phyloP scores from a whole-genome alignment of 2,113 vertebrate species.

The Ophthalmolycus amberensis region DNA sequence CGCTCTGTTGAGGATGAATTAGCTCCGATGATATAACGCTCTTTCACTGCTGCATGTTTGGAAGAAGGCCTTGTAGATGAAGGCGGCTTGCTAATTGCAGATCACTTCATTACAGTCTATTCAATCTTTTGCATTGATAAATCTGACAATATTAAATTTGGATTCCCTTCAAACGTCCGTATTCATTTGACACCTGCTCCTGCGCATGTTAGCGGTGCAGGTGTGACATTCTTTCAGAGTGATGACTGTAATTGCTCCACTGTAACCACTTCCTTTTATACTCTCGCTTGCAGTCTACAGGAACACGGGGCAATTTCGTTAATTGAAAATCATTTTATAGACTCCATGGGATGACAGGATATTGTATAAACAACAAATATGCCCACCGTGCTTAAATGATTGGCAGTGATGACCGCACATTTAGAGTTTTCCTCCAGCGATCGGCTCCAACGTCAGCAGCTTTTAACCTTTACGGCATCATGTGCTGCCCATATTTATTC shows the following conservation, averaged over 20 bases:
- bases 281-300: conserved; percentile 1
- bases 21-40: background rate
- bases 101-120: conserved; percentile 8
- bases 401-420: conserved; percentile 1
- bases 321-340: conserved; percentile 29
- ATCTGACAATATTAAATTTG: conserved; percentile 17
- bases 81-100: background rate
- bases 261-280: conserved; percentile 21
- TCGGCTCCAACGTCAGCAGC: background rate
- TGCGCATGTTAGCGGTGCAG: conserved; percentile 17
- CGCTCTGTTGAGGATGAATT: background rate
- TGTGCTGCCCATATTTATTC: background rate
- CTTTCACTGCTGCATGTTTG: background rate
- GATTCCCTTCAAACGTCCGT: conserved; percentile 1
- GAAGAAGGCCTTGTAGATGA: background rate
- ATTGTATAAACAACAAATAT: conserved; percentile 15
- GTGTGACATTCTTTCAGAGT: conserved; percentile 18
- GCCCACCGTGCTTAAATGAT: background rate
- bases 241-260: conserved; percentile 22
- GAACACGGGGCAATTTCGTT: conserved; percentile 22
- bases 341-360: conserved; percentile 18
- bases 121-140: background rate
- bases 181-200: conserved; percentile 33
- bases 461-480: background rate
- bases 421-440: background rate